phyloP scores from a whole-genome alignment of 1,140 invertebrate species.

The Lordiphosa stackelbergi region DNA sequence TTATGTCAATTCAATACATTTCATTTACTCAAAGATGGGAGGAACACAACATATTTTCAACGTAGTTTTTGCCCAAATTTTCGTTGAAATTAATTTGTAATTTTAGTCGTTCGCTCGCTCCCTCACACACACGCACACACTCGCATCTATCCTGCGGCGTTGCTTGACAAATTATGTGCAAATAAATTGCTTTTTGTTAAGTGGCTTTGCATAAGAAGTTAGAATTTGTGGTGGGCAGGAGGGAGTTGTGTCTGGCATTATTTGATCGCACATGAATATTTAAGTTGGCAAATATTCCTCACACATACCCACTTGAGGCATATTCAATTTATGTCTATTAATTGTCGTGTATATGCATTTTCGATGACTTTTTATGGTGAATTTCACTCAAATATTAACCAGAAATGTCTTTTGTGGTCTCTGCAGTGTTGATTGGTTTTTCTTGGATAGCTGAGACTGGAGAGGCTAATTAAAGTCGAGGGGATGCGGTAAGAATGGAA shows the following conservation, averaged over 20 bases:
- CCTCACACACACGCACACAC: too few species aligned
- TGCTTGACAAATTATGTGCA: conserved; percentile 73
- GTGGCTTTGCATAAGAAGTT: conserved; percentile 75
- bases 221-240: conserved; percentile 32
- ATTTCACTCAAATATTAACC: conserved; percentile 44
- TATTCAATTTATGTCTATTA: conserved; percentile 70
- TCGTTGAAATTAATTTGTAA: conserved; percentile 71
- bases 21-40: conserved; percentile 58
- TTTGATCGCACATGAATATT: conserved; percentile 70
- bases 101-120: conserved; percentile 38
- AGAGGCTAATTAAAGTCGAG: conserved; percentile 42
- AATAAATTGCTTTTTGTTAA: conserved; percentile 76
- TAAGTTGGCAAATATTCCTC: conserved; percentile 55
- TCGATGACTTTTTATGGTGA: conserved; percentile 49
- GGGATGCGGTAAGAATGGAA: conserved; percentile 14
- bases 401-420: conserved; percentile 22
- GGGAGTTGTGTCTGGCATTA: conserved; percentile 41
- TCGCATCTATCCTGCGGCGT: conserved; percentile 51
- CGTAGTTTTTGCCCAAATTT: conserved; percentile 69
- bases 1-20: conserved; percentile 76
- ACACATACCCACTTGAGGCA: conserved; percentile 20
- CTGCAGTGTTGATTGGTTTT: conserved; percentile 18
- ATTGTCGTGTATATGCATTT: conserved; percentile 52
- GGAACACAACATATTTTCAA: conserved; percentile 45
- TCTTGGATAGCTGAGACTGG: neutral